phyloP scores from a whole-genome alignment of 1,140 invertebrate species.

The Drosophila melanogaster region DNA sequence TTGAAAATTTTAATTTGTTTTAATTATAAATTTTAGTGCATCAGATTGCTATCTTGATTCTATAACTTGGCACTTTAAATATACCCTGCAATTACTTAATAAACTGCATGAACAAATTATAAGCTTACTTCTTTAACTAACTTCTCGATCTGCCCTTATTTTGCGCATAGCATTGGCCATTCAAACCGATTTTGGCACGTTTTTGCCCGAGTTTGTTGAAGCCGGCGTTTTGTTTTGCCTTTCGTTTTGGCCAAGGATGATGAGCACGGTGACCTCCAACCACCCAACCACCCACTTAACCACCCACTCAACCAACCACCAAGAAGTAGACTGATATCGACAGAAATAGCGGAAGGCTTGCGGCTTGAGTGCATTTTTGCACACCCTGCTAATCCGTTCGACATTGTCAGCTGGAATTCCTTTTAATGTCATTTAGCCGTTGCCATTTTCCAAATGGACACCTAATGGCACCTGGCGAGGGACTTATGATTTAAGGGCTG shows the following conservation, averaged over 20 bases:
- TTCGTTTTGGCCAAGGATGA: conserved; percentile 60
- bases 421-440: conserved; percentile 62
- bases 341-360: conserved; percentile 31
- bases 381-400: conserved; percentile 56
- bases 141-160: conserved; percentile 4
- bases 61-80: too few relatives aligned
- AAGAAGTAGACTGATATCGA: conserved; percentile 2
- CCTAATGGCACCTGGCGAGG: conserved; percentile 14
- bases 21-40: too few relatives aligned
- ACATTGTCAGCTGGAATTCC: conserved; percentile 73
- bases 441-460: conserved; percentile 25
- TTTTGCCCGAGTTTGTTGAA: conserved; percentile 49
- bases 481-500: background rate
- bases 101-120: too few relatives aligned
- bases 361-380: conserved; percentile 40
- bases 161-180: conserved; percentile 28
- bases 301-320: conserved; percentile 26
- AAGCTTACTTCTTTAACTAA: background rate
- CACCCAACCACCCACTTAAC: background rate
- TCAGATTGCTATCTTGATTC: too few relatives aligned
- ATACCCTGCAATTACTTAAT: too few relatives aligned
- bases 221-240: conserved; percentile 28
- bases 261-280: conserved; percentile 43
- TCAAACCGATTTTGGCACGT: conserved; percentile 59
- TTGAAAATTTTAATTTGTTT: too few relatives aligned